phyloP scores from a whole-genome alignment of 2,113 vertebrate species.

The Anarhynchus alexandrinus region DNA sequence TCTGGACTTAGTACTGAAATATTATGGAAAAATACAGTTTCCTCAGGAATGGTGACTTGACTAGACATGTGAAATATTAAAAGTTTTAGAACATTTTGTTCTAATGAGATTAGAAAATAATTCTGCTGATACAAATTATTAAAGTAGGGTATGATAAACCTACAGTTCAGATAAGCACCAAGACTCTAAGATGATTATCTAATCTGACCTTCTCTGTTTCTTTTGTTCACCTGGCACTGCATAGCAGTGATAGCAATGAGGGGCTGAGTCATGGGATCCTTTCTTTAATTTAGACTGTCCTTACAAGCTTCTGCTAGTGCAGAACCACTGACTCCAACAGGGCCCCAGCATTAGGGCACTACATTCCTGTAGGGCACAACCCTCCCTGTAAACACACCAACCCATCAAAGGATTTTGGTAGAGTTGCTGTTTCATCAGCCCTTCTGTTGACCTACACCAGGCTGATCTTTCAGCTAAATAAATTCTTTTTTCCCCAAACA shows the following conservation, averaged over 20 bases:
- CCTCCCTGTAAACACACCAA: neutral
- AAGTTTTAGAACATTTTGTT: neutral
- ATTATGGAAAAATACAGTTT: neutral
- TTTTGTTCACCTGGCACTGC: neutral
- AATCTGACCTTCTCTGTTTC: neutral
- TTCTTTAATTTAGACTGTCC: neutral
- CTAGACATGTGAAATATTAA: neutral
- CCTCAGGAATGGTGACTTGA: neutral
- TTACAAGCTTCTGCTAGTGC: neutral
- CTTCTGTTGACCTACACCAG: neutral
- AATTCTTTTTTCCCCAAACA: neutral
- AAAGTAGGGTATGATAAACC: neutral
- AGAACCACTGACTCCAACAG: neutral
- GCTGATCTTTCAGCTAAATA: neutral
- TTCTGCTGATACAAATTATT: neutral
- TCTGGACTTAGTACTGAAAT: neutral
- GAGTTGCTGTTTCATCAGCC: neutral
- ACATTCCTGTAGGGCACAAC: neutral
- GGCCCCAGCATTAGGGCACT: neutral
- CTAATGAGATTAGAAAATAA: slow-evolving; percentile 8
- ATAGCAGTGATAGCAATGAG: neutral
- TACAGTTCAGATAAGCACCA: neutral
- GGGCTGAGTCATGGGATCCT: neutral
- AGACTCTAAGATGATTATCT: neutral
- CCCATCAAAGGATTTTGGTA: neutral